Base-by-base conservation (phyloP, 2,888 invertebrate species). In the Aleiodes testaceus region DNA sequence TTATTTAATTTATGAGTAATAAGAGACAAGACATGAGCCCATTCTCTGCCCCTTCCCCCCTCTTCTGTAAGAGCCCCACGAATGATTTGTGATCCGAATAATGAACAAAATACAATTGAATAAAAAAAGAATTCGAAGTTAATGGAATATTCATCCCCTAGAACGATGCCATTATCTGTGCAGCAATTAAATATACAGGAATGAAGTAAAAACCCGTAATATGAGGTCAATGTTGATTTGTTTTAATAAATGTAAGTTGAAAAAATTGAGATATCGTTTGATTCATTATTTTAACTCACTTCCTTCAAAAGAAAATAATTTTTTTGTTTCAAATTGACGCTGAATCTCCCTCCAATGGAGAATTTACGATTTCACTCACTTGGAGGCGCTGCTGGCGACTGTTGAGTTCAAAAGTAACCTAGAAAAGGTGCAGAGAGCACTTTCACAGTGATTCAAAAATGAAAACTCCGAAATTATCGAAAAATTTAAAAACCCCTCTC, bases 141-240 rank as follows among this genome's bases (percentile, higher is more conserved):
- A 80, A 82, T 84, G 81, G 79, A 82, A 74, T 81, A 81, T 82
- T 82, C 80, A 82, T 80, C 83, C 82, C 85, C 82, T 84, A 86
- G 82, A 82, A 80, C 81, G 82, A 83, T 82, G 82, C 44, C 85
- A 84, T 85, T 85, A 82, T 81, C 81, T 83, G 84, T 85, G 80
- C 82, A 84, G 84, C 83, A 80, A 81, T 81, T 85, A 83, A 83
- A 84, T 83, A 82, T 83, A 85, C 83, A 83, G 81, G 11, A 36
- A 36, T 36, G 36, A 36, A 36, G 5, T 5, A 26, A 26, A 26
- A 86, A 86, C 84, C 85, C 84, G 82, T 86, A 87, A 85, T 85
- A 86, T 85, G 86, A 86, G 87, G 84, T 87, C 85, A 86, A 87
- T 87, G 87, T 87, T 87, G 85, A 87, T 87, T 87, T 87, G 87